phyloP scores from a whole-genome alignment of 2,888 invertebrate species.

The Monoplex corrugatus region DNA sequence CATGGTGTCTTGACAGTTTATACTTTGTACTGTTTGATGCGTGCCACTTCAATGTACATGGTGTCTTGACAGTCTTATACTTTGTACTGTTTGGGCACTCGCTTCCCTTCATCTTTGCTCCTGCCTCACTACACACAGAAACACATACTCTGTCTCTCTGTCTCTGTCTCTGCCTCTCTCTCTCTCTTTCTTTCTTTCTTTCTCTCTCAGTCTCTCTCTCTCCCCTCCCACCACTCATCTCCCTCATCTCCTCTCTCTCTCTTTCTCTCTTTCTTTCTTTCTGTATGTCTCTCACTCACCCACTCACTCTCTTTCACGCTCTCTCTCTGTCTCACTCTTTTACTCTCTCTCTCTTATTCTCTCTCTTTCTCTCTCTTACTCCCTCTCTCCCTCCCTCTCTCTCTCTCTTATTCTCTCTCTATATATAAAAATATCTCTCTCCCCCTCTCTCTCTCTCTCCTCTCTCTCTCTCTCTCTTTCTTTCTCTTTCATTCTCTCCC shows the following conservation, averaged over 20 bases:
- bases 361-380: conserved; percentile 28
- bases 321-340: neutral
- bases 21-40: no score
- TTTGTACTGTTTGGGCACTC: no score
- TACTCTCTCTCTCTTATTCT: neutral
- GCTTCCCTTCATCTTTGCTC: no score
- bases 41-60: no score
- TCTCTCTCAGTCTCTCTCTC: neutral
- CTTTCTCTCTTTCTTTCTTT: neutral
- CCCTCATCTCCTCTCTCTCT: no score
- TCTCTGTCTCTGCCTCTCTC: neutral
- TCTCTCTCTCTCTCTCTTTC: neutral
- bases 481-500: neutral
- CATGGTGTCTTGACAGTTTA: no score
- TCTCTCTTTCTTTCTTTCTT: neutral
- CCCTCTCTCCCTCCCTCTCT: conserved; percentile 37
- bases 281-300: conserved; percentile 16
- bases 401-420: neutral
- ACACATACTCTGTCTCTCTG: neutral
- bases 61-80: no score
- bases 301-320: conserved; percentile 22
- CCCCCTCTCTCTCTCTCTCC: neutral
- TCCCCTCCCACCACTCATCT: neutral
- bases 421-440: neutral
- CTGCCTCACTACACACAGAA: no score